Evolutionary conservation across 2,113 vertebrate species (phyloP).

Genomic region (Etia nguti): DNA sequence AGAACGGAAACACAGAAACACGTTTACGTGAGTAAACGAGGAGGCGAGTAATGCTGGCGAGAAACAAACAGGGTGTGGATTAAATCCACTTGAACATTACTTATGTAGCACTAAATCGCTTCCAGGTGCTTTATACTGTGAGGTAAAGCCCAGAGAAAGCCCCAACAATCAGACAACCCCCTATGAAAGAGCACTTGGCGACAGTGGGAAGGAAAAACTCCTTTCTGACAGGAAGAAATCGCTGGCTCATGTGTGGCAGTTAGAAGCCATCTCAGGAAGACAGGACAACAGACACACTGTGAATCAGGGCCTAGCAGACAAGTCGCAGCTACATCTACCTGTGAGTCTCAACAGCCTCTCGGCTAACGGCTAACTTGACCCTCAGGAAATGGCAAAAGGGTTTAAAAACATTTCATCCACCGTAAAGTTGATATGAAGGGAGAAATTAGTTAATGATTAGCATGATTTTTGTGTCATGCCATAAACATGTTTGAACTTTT

Average conservation of each 20-base stretch:
- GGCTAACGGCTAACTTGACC: rapidly evolving
- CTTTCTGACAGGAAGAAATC: not conserved
- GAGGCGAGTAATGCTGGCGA: not conserved
- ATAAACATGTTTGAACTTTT: not conserved
- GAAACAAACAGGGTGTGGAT: not conserved
- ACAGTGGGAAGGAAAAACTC: not conserved
- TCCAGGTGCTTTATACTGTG: not conserved
- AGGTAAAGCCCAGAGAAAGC: not conserved
- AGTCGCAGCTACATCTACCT: not conserved
- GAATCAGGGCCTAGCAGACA: not conserved
- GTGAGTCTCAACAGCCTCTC: not conserved
- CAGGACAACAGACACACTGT: not conserved
- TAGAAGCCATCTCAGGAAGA: not conserved
- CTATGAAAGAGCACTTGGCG: too few relatives aligned
- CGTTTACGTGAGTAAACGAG: not conserved
- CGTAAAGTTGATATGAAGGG: not conserved
- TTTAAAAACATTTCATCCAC: not conserved
- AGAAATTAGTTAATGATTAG: not conserved
- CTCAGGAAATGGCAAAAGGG: rapidly evolving
- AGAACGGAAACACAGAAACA: not conserved
- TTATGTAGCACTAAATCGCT: not conserved
- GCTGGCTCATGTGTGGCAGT: not conserved
- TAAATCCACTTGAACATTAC: not conserved
- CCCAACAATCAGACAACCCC: not conserved
- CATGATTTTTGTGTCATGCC: not conserved